Percentiles rank a stretch among this genome's conserved stretches.
These are phyloP conservation scores for Hemicrepidius hirtus DNA, from an alignment of 2,888 invertebrate genomes.

Conservation along the genomic window DNA sequence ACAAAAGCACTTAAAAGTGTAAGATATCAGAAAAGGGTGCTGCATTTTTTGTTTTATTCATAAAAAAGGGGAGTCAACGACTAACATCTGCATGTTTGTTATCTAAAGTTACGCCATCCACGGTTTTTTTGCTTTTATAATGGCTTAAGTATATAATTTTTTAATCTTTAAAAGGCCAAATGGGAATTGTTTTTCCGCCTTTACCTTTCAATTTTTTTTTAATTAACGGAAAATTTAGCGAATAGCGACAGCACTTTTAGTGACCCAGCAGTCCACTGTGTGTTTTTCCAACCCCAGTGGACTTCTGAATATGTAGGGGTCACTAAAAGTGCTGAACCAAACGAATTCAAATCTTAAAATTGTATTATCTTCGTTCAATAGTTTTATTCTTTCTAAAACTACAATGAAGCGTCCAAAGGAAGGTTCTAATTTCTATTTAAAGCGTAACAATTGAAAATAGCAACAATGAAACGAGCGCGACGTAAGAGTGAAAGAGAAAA, in stretches of 20 bases:
- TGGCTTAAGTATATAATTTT: conserved; percentile 3
- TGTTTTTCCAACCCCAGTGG: no score
- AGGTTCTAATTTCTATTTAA: neutral
- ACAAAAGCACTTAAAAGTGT: conserved; percentile 3
- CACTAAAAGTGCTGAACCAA: neutral
- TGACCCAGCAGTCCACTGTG: no score
- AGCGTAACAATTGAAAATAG: conserved; percentile 12
- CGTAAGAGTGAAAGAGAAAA: conserved; percentile 14
- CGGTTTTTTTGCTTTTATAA: conserved; percentile 24
- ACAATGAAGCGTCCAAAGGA: no score
- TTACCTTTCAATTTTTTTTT: neutral
- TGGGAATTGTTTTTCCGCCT: neutral
- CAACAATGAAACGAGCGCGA: conserved; percentile 18
- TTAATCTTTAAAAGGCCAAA: neutral
- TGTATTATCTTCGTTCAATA: no score
- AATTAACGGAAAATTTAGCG: neutral
- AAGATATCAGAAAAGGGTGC: conserved; percentile 30
- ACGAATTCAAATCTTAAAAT: neutral
- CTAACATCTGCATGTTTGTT: conserved; percentile 43
- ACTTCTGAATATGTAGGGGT: no score
- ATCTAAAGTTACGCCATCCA: conserved; percentile 46
- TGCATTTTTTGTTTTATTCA: conserved; percentile 17
- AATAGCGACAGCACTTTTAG: no score
- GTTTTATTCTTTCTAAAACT: no score
- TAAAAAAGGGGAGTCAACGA: conserved; percentile 26